phyloP scores from a whole-genome alignment of 1,140 invertebrate genomes.

The Agraylea sexmaculata region DNA sequence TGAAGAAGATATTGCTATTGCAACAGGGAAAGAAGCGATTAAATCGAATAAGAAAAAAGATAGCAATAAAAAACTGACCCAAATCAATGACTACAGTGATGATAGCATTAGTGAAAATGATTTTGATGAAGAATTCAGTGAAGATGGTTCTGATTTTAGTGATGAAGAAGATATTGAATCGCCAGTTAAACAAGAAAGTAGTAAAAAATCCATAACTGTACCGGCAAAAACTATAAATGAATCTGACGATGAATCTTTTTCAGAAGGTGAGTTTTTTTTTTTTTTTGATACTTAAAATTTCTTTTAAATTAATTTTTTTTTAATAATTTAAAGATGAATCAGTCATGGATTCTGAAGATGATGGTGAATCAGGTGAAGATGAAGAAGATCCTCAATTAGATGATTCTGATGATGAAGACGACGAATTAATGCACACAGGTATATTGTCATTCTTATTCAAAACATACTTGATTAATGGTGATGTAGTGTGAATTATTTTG shows the following conservation, averaged over 20 bases:
- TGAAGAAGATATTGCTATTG: slow-evolving; percentile 47
- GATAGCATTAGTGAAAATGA: slow-evolving; percentile 20
- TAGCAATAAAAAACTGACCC: slow-evolving; percentile 17
- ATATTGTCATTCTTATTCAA: no score
- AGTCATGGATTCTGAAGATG: slow-evolving; percentile 16
- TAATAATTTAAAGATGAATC: slow-evolving; percentile 16
- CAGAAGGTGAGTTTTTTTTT: no score
- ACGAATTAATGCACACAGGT: slow-evolving; percentile 1
- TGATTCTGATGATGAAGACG: slow-evolving; percentile 19
- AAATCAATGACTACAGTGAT: slow-evolving; percentile 24
- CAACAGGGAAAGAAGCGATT: slow-evolving; percentile 32
- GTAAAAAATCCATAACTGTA: slow-evolving; percentile 5
- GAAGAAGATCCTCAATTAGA: slow-evolving; percentile 18
- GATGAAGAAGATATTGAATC: slow-evolving; percentile 14
- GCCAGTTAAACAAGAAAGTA: slow-evolving; percentile 1
- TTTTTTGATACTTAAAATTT: no score
- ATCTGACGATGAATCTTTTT: no score
- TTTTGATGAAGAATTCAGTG: slow-evolving; percentile 15
- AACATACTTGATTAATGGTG: slow-evolving; percentile 5
- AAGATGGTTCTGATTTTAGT: slow-evolving; percentile 19
- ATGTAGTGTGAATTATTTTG: slow-evolving; percentile 16
- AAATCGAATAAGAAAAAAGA: slow-evolving; percentile 25
- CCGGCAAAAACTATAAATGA: slow-evolving; percentile 6
- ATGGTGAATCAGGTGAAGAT: slow-evolving; percentile 19
- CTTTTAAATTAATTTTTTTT: no score